Base-by-base conservation (phyloP, 37 sponge, comb jelly and placozoan species). In the Lycopodina hypogea region DNA sequence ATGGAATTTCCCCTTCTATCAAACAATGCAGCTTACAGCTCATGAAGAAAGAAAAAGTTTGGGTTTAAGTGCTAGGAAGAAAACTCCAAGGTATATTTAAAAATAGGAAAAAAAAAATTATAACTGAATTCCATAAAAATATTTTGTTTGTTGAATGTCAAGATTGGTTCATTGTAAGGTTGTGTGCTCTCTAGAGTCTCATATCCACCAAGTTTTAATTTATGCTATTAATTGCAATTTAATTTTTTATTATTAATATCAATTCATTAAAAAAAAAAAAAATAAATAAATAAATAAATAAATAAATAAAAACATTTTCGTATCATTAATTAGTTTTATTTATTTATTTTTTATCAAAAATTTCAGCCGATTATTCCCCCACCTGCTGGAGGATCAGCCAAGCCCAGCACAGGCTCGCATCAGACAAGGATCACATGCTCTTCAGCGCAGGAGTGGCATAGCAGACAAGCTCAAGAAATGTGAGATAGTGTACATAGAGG, bases 401-500 rank as follows among this genome's bases (percentile, higher is more conserved):
- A 81, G 81, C 42, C 81, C 81, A 22, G 71, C 81, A 1, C 56
- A 58, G 61, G 57, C 32, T 19, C 52, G 81, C 40, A 59, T 48
- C n/a, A 18, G 61, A 29, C 40, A 58, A 34, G 81, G 72, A 23
- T 81, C 81, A n/a, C 71, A 71, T 41, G 72, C 72, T 24, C 81
- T 81, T 18, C 59, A 59, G 63, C 56, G 81, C 37, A 81, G 70
- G 53, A 81, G 80, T 59, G 81, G 62, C 24, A 26, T 71, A 29
- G 35, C 60, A 29, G 72, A 81, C 29, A 72, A 40, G 62, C 52
- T 81, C 19, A 71, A 59, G 50, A 81, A 71, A 57, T 56, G 81
- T 81, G 9, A 45, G 48, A 45, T 45, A n/a, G 37, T 35, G 75
- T 75, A 0, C 71, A 39, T 18, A 53, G 17, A 53, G 18, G 14